phyloP scores from a whole-genome alignment of 2,888 invertebrate species.

The Quadroppia sp. region DNA sequence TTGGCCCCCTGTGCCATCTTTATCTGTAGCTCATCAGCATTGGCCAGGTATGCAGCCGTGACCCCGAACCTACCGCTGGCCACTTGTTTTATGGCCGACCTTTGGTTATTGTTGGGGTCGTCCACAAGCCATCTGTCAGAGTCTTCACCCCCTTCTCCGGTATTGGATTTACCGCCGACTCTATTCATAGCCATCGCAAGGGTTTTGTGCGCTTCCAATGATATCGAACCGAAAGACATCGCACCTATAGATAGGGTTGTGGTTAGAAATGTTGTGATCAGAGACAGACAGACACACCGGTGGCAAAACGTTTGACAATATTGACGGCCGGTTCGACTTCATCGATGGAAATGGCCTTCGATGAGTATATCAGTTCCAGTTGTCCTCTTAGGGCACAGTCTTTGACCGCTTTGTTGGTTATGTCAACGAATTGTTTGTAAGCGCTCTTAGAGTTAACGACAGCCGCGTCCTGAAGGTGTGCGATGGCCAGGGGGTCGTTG shows the following conservation, averaged over 20 bases:
- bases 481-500: slow-evolving; percentile 83
- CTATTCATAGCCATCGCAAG: slow-evolving; percentile 96
- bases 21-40: slow-evolving; percentile 97
- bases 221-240: slow-evolving; percentile 90
- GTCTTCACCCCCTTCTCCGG: slow-evolving; percentile 87
- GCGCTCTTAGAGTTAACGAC: slow-evolving; percentile 71
- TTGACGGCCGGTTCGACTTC: slow-evolving; percentile 91
- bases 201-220: slow-evolving; percentile 89
- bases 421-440: slow-evolving; percentile 77
- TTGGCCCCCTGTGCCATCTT: slow-evolving; percentile 99
- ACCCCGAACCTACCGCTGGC: slow-evolving; percentile 98
- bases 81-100: slow-evolving; percentile 97
- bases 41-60: slow-evolving; percentile 94
- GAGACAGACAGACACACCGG: slow-evolving; percentile 51
- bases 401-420: slow-evolving; percentile 74
- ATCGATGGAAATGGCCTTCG: slow-evolving; percentile 71
- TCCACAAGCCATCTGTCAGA: slow-evolving; percentile 68
- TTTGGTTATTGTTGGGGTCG: slow-evolving; percentile 72
- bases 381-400: slow-evolving; percentile 89
- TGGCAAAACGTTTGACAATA: slow-evolving; percentile 91
- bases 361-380: slow-evolving; percentile 72
- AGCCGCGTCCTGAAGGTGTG: slow-evolving; percentile 81
- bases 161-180: slow-evolving; percentile 95
- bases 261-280: neutral
- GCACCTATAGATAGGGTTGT: slow-evolving; percentile 61